Base-by-base conservation (phyloP, 2,888 invertebrate genomes). In the Microplitis deprimator region DNA sequence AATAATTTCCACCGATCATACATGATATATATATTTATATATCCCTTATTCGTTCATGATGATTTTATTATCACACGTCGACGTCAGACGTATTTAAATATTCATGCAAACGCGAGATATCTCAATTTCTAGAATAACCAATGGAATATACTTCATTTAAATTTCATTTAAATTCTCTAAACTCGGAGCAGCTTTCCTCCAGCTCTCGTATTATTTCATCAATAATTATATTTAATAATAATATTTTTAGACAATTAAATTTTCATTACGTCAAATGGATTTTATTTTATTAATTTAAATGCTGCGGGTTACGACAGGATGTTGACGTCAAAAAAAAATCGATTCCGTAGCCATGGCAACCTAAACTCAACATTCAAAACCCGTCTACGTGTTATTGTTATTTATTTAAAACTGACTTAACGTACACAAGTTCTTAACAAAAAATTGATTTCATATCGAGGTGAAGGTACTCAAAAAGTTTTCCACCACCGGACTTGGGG, bases 41-140 rank as follows among this genome's bases (percentile, higher is more conserved):
- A 50, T 50, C 50, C 50, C 50, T 50, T 50, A 13, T 5, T 38
- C 39, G 41, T 6, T 75, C n/a, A 50, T n/a, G 10, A 70, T 70
- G 59, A 76, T 76, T 71, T 65, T 71, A 76, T 76, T 65, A 76
- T 65, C 60, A 71, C 70, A 59, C 39, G 40, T 40, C 65, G 40
- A 59, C 76, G 65, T 71, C 71, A 70, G 65, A 67, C 38, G 17
- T 67, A 60, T 67, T 76, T 4, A 76, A 76, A 76, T 76, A 76
- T 76, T 70, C 75, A 75, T 50, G 20, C 16, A 39, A 10, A 50
- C 16, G 68, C 59, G 73, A 50, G 13, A 16, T 13, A 17, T 68
- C 70, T 70, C 70, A 10, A 16, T 20, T 70, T 41, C 69, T 59
- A 16, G 41, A 68, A 68, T 68, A 68, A 68, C 41, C 50, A 50